phyloP scores from a whole-genome alignment of 2,888 invertebrate species.

The Apamea anceps region DNA sequence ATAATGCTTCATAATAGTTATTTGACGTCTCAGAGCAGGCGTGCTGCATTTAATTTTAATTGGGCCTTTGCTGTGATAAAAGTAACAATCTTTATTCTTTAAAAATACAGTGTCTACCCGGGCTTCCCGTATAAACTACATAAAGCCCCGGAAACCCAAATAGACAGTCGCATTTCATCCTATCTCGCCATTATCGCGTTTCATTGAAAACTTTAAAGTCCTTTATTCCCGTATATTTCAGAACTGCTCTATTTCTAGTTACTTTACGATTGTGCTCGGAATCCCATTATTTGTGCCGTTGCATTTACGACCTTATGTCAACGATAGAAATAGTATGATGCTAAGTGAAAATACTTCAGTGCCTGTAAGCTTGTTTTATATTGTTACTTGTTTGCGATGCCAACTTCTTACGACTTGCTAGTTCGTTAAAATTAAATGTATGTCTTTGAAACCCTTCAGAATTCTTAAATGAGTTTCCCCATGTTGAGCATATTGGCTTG shows the following conservation, averaged over 20 bases:
- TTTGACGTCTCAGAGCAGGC: neutral
- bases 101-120: constrained; percentile 13
- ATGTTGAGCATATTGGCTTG: constrained; percentile 13
- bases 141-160: constrained; percentile 19
- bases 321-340: constrained; percentile 70
- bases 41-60: constrained; percentile 20
- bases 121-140: constrained; percentile 5
- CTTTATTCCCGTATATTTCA: constrained; percentile 52
- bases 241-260: constrained; percentile 47
- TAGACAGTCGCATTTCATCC: constrained; percentile 42
- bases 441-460: constrained; percentile 65
- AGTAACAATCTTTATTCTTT: constrained; percentile 10
- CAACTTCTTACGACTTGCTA: constrained; percentile 71
- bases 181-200: constrained; percentile 42
- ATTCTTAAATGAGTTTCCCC: constrained; percentile 37
- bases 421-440: constrained; percentile 76
- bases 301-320: constrained; percentile 69
- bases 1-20: constrained; percentile 37
- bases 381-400: constrained; percentile 72
- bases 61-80: neutral
- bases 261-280: constrained; percentile 60
- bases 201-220: constrained; percentile 53
- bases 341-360: constrained; percentile 66
- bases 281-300: constrained; percentile 64
- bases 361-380: constrained; percentile 71